Percentiles rank a stretch among this genome's conserved stretches.
phyloP scores from a whole-genome alignment of 2,797 vertebrate genomes.

The Catamblyrhynchus diadema region DNA sequence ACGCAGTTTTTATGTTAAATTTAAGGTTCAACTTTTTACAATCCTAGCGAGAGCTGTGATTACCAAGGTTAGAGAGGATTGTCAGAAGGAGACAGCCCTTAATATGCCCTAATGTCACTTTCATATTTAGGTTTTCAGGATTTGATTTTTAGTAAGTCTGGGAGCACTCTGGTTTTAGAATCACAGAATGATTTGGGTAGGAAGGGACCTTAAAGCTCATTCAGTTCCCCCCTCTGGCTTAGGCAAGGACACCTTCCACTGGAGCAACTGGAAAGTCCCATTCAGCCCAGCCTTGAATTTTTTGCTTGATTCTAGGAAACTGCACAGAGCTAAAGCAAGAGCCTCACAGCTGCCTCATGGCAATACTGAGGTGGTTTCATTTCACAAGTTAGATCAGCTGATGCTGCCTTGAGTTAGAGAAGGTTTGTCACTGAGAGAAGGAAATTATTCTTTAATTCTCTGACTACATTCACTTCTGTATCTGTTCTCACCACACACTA shows the following conservation, averaged over 20 bases:
- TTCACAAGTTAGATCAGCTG: background rate
- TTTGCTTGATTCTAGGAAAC: background rate
- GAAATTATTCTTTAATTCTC: background rate
- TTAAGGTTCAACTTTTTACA: background rate
- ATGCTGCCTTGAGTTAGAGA: background rate
- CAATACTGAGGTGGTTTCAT: background rate
- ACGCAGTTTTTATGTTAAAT: conserved; percentile 6
- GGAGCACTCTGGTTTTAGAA: background rate
- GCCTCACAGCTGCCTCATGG: background rate
- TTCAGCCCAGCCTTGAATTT: background rate
- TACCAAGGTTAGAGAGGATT: background rate
- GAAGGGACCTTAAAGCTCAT: background rate
- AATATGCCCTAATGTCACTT: background rate
- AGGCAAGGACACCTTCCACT: background rate
- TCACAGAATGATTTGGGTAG: background rate
- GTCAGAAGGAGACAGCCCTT: background rate
- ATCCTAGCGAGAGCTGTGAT: accelerated
- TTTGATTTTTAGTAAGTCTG: background rate
- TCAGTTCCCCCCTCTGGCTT: background rate
- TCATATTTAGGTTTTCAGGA: accelerated
- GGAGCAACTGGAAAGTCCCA: background rate
- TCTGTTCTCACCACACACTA: background rate
- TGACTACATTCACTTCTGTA: background rate
- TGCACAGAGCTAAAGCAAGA: background rate
- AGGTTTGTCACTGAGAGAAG: background rate